A percentile compares a stretch with the other conserved stretches of the same genome.
phyloP scores from a whole-genome alignment of 1,140 invertebrate species.

The Drosophila auraria region DNA sequence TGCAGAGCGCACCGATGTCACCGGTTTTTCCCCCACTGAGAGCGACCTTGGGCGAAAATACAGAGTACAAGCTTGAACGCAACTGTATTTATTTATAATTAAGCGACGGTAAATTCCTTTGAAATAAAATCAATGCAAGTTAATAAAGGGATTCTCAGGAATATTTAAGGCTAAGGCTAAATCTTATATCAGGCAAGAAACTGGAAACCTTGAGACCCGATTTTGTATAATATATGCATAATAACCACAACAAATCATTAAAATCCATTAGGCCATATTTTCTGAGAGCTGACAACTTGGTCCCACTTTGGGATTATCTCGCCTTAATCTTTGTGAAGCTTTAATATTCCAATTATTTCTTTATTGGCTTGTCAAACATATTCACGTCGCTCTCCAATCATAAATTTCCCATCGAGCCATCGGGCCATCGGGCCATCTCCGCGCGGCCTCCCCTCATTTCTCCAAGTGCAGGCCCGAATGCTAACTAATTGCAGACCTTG shows the following conservation, averaged over 20 bases:
- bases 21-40: slow-evolving; percentile 7
- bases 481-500: slow-evolving; percentile 40
- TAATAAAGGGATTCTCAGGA: background rate
- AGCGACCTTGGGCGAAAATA: slow-evolving; percentile 1
- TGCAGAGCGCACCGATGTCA: slow-evolving; percentile 44
- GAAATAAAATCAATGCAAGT: no score
- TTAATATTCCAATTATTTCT: slow-evolving; percentile 30
- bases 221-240: background rate
- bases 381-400: slow-evolving; percentile 32
- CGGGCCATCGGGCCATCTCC: background rate
- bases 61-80: no score
- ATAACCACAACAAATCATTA: slow-evolving; percentile 23
- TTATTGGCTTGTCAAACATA: slow-evolving; percentile 28
- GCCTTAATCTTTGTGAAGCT: slow-evolving; percentile 21
- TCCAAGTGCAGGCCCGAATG: slow-evolving; percentile 23
- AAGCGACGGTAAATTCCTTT: background rate
- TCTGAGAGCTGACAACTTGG: slow-evolving; percentile 14
- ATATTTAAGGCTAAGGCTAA: no score
- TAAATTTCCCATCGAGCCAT: slow-evolving; percentile 23
- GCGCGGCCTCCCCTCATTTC: slow-evolving; percentile 17
- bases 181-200: background rate
- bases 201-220: background rate
- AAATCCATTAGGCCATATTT: slow-evolving; percentile 29
- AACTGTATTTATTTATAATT: background rate
- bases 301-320: slow-evolving; percentile 31